These are phyloP conservation scores for Sapajus apella DNA, from an alignment of 2,113 vertebrate species.

Conservation along the genomic window DNA sequence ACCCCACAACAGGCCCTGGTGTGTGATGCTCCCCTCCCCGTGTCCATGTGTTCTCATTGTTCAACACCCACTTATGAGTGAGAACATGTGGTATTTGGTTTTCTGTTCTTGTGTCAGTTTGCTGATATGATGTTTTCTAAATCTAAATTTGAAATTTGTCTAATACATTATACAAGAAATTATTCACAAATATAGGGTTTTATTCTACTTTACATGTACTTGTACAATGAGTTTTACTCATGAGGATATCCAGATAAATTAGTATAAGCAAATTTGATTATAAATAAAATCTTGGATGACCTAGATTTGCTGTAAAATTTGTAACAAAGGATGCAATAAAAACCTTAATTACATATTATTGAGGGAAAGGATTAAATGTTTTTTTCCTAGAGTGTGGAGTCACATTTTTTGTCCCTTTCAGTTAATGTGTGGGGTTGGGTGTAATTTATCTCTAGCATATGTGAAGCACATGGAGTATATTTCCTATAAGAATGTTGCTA, in stretches of 20 bases:
- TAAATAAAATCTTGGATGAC: neutral
- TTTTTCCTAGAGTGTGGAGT: neutral
- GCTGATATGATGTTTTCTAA: neutral
- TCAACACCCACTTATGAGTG: no score
- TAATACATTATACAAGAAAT: neutral
- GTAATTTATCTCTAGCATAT: neutral
- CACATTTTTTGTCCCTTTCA: neutral
- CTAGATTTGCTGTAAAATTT: neutral
- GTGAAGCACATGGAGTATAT: neutral
- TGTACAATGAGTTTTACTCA: neutral
- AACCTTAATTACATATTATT: neutral
- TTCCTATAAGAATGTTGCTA: neutral
- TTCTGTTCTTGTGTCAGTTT: no score
- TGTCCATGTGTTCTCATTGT: no score
- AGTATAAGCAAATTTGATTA: neutral
- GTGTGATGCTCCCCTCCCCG: no score
- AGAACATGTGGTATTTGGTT: no score
- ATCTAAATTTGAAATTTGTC: neutral
- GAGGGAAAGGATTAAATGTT: neutral
- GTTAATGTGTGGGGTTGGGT: neutral
- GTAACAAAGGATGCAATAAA: neutral
- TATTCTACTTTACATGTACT: neutral
- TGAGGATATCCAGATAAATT: neutral
- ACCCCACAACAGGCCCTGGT: no score
- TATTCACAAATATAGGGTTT: neutral